Evolutionary conservation across 2,113 vertebrate species (phyloP).

Genomic region (Ginglymostoma cirratum): DNA sequence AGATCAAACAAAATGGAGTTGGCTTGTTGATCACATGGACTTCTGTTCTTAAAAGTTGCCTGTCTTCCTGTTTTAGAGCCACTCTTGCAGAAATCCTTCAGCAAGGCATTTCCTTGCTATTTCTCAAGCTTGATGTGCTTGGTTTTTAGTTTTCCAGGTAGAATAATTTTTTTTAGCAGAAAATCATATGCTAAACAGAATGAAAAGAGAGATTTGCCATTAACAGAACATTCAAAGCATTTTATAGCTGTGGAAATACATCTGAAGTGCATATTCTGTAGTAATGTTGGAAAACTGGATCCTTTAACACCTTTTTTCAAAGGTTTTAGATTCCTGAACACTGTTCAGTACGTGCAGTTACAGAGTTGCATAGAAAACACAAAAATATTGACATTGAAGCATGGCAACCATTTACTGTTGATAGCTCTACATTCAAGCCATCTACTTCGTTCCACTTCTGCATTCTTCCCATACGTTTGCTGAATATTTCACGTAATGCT

Average conservation of each 20-base stretch:
- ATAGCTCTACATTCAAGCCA: background rate
- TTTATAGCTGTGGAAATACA: background rate
- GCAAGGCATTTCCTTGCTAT: background rate
- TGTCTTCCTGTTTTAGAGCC: background rate
- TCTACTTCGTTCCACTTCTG: background rate
- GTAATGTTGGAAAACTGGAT: no score
- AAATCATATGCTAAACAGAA: background rate
- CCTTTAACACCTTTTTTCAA: background rate
- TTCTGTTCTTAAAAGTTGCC: background rate
- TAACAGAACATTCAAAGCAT: background rate
- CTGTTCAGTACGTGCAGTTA: background rate
- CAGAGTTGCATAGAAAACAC: background rate
- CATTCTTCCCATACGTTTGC: background rate
- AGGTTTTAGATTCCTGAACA: background rate
- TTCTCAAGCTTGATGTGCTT: background rate
- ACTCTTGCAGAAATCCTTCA: background rate
- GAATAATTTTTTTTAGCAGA: background rate
- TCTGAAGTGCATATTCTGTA: background rate
- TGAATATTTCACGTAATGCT: background rate
- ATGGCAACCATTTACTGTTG: background rate
- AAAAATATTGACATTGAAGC: background rate
- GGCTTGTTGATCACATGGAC: background rate
- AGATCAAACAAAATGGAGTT: background rate
- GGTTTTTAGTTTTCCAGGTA: background rate
- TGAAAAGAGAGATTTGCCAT: background rate